Evolutionary conservation across 2,888 invertebrate species (phyloP).

Genomic region (Cryptocephalus primarius): DNA sequence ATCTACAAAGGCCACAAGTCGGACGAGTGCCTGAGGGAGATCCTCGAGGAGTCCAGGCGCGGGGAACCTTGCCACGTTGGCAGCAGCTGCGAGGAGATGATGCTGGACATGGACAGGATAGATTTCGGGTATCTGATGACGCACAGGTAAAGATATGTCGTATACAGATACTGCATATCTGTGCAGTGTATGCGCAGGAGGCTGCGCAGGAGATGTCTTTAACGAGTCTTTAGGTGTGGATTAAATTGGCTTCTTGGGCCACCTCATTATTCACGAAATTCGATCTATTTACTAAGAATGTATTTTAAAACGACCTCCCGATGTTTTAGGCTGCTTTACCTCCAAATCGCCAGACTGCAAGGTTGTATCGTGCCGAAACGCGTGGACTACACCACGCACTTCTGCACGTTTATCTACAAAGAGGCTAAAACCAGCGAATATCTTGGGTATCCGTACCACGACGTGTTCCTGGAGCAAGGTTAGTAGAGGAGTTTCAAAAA

Average conservation of each 20-base stretch:
- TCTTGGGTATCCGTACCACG: conserved; percentile 23
- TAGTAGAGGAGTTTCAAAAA: conserved; percentile 1
- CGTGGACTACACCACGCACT: conserved; percentile 8
- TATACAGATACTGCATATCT: too few species aligned
- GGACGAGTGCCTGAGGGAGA: conserved; percentile 22
- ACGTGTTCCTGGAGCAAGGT: conserved; percentile 29
- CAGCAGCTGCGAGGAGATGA: conserved; percentile 13
- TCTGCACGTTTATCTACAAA: conserved; percentile 24
- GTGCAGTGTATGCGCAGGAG: too few species aligned
- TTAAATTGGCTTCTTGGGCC: too few species aligned
- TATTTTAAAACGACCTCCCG: too few species aligned
- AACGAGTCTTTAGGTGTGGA: too few species aligned
- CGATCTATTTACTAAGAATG: too few species aligned
- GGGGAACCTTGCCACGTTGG: conserved; percentile 16
- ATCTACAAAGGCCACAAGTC: conserved; percentile 18
- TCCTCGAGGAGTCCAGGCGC: conserved; percentile 12
- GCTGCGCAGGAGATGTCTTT: too few species aligned
- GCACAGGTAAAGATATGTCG: conserved; percentile 19
- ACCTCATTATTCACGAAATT: too few species aligned
- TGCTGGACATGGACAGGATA: conserved; percentile 18
- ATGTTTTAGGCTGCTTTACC: conserved; percentile 19
- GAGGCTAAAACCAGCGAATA: conserved; percentile 23
- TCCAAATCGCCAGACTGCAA: conserved; percentile 18
- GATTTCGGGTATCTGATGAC: conserved; percentile 25
- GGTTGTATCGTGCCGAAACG: conserved; percentile 10